Evolutionary conservation across 2,113 vertebrate genomes (phyloP).

Genomic region (Chaetodon auriga): DNA sequence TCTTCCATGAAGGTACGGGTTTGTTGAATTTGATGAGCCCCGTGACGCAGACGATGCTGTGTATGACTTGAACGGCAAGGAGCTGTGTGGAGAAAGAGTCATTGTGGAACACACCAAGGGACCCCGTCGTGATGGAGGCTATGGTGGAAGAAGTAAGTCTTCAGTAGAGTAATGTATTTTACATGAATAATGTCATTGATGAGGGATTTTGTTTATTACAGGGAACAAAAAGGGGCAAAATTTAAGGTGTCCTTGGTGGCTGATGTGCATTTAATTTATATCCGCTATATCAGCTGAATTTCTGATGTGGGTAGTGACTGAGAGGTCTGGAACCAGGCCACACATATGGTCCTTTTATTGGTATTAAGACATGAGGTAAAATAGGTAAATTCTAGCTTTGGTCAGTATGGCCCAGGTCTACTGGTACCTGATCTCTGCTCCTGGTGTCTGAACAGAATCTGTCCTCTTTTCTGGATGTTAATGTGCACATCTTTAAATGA

Average conservation of each 20-base stretch:
- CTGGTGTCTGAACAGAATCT: not conserved
- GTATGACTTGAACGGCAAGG: constrained; percentile 97
- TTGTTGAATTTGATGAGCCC: constrained; percentile 97
- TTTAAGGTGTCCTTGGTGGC: constrained; percentile 76
- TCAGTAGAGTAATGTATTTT: not conserved
- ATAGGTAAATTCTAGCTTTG: not conserved
- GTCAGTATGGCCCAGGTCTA: not conserved
- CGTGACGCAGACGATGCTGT: constrained; percentile 97
- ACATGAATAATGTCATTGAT: constrained; percentile 32
- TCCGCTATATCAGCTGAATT: not conserved
- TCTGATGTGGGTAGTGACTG: not conserved
- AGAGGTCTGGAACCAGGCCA: not conserved
- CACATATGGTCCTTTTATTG: not conserved
- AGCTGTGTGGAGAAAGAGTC: constrained; percentile 94
- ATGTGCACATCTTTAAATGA: not conserved
- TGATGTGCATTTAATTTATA: constrained; percentile 66
- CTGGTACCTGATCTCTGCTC: not conserved
- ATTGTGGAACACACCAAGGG: constrained; percentile 86
- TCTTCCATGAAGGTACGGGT: constrained; percentile 88
- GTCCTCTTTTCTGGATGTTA: not conserved
- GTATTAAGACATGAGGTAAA: not conserved
- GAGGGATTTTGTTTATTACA: constrained; percentile 50
- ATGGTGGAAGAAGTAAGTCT: constrained; percentile 91
- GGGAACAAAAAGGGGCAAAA: constrained; percentile 33
- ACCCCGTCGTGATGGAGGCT: constrained; percentile 91